Evolutionary conservation across 2,113 vertebrate species (phyloP).

Genomic region (Chlorodrepanis virens): DNA sequence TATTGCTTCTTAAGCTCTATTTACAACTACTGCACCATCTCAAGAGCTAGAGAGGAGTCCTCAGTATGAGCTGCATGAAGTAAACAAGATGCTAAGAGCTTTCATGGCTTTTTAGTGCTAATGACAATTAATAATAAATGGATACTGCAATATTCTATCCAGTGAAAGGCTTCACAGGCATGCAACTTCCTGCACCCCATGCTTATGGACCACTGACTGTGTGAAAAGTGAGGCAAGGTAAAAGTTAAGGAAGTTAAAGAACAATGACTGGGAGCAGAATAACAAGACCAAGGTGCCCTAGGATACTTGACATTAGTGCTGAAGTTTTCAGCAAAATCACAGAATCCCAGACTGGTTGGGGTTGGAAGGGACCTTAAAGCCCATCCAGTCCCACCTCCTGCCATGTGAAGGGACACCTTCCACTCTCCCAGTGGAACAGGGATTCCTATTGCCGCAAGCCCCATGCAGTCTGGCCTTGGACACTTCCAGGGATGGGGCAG

Average conservation of each 20-base stretch:
- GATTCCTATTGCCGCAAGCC: neutral
- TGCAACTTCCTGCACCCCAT: neutral
- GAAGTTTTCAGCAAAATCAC: neutral
- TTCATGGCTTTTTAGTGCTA: slow-evolving; percentile 48
- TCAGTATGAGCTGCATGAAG: slow-evolving; percentile 8
- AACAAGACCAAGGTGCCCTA: neutral
- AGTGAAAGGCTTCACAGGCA: neutral
- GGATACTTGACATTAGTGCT: neutral
- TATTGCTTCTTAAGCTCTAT: slow-evolving; percentile 30
- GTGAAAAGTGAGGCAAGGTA: neutral
- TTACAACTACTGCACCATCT: slow-evolving; percentile 19
- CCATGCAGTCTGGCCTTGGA: neutral
- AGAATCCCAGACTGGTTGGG: neutral
- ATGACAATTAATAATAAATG: slow-evolving; percentile 64
- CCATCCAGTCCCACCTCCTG: neutral
- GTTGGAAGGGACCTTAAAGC: neutral
- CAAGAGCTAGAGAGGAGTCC: slow-evolving; percentile 18
- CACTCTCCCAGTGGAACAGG: neutral
- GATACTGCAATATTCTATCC: neutral
- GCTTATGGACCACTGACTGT: neutral
- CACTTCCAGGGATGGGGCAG: neutral
- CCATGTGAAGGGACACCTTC: neutral
- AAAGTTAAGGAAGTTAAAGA: neutral
- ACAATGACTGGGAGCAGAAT: neutral
- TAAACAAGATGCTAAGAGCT: slow-evolving; percentile 58